Percentiles rank a stretch among this genome's conserved stretches.
Evolutionary conservation across 2,113 vertebrate species (phyloP).

Genomic region (Galeopterus variegatus): DNA sequence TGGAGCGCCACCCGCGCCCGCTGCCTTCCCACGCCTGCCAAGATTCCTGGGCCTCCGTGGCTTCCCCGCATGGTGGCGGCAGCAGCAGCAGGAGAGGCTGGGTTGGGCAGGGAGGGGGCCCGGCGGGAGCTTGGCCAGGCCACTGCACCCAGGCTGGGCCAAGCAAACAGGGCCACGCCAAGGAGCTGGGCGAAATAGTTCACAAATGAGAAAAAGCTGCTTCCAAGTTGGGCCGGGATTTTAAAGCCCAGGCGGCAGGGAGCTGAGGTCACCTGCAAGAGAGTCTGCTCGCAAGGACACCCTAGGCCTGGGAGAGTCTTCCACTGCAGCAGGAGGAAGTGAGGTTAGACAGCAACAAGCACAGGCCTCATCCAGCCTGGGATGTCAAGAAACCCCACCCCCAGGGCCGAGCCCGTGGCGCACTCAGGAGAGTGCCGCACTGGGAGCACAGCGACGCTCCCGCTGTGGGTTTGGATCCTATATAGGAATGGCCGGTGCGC

Average conservation of each 20-base stretch:
- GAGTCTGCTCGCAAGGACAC: background rate
- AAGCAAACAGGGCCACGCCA: constrained; percentile 84
- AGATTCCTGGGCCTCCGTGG: constrained; percentile 88
- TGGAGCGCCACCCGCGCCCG: constrained; percentile 88
- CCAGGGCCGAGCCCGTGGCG: no score
- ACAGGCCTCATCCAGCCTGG: background rate
- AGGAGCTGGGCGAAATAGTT: constrained; percentile 90
- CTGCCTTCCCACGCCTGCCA: constrained; percentile 85
- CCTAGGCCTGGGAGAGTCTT: background rate
- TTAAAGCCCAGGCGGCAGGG: constrained; percentile 79
- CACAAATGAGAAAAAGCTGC: constrained; percentile 93
- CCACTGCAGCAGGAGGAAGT: background rate
- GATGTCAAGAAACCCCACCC: background rate
- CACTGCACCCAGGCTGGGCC: constrained; percentile 88
- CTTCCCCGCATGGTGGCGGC: constrained; percentile 72
- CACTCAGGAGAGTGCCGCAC: no score
- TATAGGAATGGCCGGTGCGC: no score
- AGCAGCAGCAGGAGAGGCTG: constrained; percentile 42
- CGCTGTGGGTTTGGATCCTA: no score
- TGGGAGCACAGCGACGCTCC: no score
- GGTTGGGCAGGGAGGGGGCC: constrained; percentile 86
- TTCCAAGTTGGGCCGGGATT: constrained; percentile 88
- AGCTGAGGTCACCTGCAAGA: constrained; percentile 84
- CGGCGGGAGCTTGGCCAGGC: constrained; percentile 87
- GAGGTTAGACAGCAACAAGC: background rate